phyloP scores from a whole-genome alignment of 2,888 invertebrate genomes.

The Reticulitermes lucifugus region DNA sequence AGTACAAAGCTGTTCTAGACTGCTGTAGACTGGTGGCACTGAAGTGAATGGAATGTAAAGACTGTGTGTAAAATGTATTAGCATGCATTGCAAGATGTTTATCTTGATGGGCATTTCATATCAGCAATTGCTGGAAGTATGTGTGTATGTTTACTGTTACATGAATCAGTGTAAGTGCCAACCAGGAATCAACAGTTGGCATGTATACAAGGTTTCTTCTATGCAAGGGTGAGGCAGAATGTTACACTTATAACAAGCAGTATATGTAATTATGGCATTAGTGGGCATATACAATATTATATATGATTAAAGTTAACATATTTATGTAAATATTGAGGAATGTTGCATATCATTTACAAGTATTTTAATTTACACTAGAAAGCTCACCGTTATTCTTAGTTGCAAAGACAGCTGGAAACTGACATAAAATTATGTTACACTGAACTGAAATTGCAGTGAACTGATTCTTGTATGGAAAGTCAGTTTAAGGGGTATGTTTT shows the following conservation, averaged over 20 bases:
- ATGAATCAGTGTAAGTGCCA: background rate
- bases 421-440: background rate
- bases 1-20: too few relatives aligned
- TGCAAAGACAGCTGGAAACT: background rate
- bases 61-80: too few relatives aligned
- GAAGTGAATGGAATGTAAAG: too few relatives aligned
- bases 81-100: background rate
- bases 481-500: background rate
- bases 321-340: background rate
- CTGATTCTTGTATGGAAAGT: background rate
- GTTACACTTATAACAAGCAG: too few relatives aligned
- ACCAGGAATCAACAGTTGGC: background rate
- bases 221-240: background rate
- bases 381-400: background rate
- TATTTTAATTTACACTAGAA: background rate
- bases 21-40: too few relatives aligned
- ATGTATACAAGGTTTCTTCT: background rate
- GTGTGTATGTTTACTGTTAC: background rate
- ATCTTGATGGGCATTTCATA: background rate
- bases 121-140: background rate
- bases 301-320: background rate
- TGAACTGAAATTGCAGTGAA: background rate
- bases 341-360: background rate
- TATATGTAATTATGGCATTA: background rate
- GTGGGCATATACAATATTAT: background rate